Conservation (phyloP, 1,140 invertebrate species). For the Pantala flavescens region DNA sequence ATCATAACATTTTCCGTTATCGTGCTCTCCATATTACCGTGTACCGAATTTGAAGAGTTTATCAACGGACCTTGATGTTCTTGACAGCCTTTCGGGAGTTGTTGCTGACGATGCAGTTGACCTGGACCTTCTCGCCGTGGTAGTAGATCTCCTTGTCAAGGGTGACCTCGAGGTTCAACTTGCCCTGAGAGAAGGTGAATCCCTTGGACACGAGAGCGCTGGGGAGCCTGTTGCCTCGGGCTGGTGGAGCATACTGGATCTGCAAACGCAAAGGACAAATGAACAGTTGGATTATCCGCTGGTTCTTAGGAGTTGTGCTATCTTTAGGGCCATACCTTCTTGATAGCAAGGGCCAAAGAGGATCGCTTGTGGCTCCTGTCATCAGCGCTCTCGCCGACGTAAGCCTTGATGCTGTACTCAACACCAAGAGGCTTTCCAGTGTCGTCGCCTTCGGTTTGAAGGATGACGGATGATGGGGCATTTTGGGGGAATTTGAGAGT, state of each 20-base stretch:
- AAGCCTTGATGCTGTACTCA: conserved; percentile 75
- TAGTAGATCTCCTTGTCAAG: conserved; percentile 80
- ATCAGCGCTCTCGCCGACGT: conserved; percentile 70
- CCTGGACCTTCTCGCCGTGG: conserved; percentile 78
- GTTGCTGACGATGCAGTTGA: conserved; percentile 72
- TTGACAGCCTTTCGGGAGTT: conserved; percentile 79
- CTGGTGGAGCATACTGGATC: conserved; percentile 63
- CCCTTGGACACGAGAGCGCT: conserved; percentile 82
- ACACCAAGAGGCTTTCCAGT: conserved; percentile 84
- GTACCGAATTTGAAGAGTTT: neutral
- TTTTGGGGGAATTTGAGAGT: conserved; percentile 65
- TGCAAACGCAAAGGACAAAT: conserved; percentile 24
- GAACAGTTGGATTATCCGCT: no score
- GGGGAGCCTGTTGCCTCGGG: conserved; percentile 60
- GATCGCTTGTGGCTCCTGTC: conserved; percentile 73
- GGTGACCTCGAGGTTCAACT: conserved; percentile 78
- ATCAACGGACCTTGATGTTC: conserved; percentile 59
- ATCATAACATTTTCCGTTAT: neutral
- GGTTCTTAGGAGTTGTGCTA: no score
- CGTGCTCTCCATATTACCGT: neutral
- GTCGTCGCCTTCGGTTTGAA: conserved; percentile 73
- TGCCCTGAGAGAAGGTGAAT: conserved; percentile 81
- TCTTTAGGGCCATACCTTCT: conserved; percentile 46
- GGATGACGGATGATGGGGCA: conserved; percentile 73
- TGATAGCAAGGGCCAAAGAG: conserved; percentile 71